A percentile compares a stretch with the other conserved stretches of the same genome.
Conservation (phyloP, 1,140 invertebrate genomes). For the Aethina tumida region DNA sequence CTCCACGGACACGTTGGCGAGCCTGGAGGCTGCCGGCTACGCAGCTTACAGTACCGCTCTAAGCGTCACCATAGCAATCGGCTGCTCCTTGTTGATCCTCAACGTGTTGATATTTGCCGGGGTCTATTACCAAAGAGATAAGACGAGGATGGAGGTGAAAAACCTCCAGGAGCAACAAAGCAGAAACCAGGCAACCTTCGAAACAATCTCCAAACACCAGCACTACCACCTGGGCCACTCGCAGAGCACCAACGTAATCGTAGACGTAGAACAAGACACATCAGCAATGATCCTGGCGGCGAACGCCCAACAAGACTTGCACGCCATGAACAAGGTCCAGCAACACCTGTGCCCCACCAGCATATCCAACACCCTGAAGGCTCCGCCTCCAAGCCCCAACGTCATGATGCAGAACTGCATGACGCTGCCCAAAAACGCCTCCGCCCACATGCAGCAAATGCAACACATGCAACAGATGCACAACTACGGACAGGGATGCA, state of each 20-base stretch:
- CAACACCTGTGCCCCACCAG: slow-evolving; percentile 49
- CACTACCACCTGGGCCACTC: slow-evolving; percentile 57
- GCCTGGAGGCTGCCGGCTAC: slow-evolving; percentile 67
- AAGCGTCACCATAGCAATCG: slow-evolving; percentile 80
- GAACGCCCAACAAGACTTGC: slow-evolving; percentile 37
- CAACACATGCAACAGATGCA: slow-evolving; percentile 21
- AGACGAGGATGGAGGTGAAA: slow-evolving; percentile 71
- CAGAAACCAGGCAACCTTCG: slow-evolving; percentile 60
- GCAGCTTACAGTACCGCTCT: slow-evolving; percentile 73
- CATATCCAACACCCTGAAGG: slow-evolving; percentile 46
- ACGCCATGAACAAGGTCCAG: slow-evolving; percentile 36
- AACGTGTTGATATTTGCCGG: slow-evolving; percentile 81
- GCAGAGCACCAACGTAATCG: slow-evolving; percentile 62
- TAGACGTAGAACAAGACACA: slow-evolving; percentile 68
- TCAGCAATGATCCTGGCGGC: slow-evolving; percentile 54
- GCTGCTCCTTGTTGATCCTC: slow-evolving; percentile 73
- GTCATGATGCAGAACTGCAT: slow-evolving; percentile 49
- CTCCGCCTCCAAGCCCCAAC: slow-evolving; percentile 47
- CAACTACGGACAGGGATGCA: slow-evolving; percentile 41
- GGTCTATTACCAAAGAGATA: slow-evolving; percentile 79
- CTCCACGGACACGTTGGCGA: slow-evolving; percentile 57
- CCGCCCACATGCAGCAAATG: no score
- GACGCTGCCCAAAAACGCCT: slow-evolving; percentile 49
- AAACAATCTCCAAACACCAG: slow-evolving; percentile 55
- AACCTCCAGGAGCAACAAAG: slow-evolving; percentile 56